A percentile compares a stretch with the other conserved stretches of the same genome.
These are phyloP conservation scores for Loriculus beryllinus DNA, from an alignment of 2,797 vertebrate genomes.

Conservation along the genomic window DNA sequence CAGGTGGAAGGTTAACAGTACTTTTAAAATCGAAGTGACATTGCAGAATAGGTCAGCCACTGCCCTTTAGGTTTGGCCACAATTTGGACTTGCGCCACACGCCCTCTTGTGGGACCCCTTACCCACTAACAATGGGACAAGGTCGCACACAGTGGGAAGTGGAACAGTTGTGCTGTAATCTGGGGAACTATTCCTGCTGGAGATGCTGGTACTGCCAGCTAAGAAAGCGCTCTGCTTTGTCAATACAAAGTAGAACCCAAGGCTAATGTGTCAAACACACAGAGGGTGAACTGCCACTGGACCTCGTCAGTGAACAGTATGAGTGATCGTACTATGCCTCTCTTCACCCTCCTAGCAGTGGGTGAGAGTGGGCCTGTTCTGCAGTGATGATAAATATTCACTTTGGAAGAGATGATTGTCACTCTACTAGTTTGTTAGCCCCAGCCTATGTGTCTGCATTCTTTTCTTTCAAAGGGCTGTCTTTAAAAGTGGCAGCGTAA, in stretches of 20 bases:
- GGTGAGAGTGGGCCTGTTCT: not conserved
- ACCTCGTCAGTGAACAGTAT: not conserved
- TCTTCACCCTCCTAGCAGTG: not conserved
- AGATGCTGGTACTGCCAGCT: not conserved
- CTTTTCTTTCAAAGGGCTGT: not conserved
- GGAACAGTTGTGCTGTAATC: not conserved
- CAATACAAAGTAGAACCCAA: not conserved
- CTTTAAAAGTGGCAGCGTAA: not conserved
- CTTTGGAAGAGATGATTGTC: constrained; percentile 24
- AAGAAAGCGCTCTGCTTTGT: not conserved
- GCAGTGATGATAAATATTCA: not conserved
- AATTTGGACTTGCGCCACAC: not conserved
- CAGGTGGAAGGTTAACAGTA: constrained; percentile 68
- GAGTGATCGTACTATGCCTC: constrained; percentile 8
- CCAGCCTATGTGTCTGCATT: not conserved
- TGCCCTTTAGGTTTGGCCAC: constrained; percentile 38
- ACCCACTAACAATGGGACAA: not conserved
- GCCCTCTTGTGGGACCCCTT: not conserved
- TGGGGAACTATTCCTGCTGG: not conserved
- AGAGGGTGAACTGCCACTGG: not conserved
- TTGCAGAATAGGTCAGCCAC: constrained; percentile 16
- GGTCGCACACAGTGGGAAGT: accelerated
- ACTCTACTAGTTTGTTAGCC: not conserved
- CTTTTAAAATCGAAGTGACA: constrained; percentile 54
- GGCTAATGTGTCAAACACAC: constrained; percentile 11